Evolutionary conservation across 2,113 vertebrate genomes (phyloP).

Genomic region (Poicephalus gulielmi): DNA sequence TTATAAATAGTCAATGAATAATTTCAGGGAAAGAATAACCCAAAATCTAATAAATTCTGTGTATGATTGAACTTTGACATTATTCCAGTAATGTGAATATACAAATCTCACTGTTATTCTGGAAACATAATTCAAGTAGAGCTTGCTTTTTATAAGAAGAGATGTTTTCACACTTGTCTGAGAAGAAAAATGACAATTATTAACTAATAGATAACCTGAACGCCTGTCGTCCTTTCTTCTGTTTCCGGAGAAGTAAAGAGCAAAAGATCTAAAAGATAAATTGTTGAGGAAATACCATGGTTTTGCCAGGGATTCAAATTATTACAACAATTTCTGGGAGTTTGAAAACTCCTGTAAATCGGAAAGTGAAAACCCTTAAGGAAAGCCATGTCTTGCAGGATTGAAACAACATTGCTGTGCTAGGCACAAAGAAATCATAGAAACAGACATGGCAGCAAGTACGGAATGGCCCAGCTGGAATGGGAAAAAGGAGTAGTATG

Average conservation of each 20-base stretch:
- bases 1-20: conserved; percentile 74
- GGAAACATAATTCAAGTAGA: neutral
- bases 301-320: neutral
- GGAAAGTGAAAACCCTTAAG: neutral
- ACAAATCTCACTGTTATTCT: neutral
- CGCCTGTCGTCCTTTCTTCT: neutral
- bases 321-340: neutral
- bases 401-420: neutral
- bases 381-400: neutral
- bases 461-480: neutral
- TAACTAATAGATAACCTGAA: neutral
- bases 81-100: conserved; percentile 22
- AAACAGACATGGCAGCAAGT: neutral
- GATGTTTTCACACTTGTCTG: conserved; percentile 9
- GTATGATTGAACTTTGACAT: conserved; percentile 71
- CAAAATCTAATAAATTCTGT: conserved; percentile 74
- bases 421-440: neutral
- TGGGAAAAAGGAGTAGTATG: neutral
- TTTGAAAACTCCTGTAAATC: neutral
- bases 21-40: conserved; percentile 72
- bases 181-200: neutral
- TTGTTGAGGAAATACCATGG: neutral
- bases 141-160: neutral
- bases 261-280: neutral
- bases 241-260: neutral